phyloP scores from a whole-genome alignment of 2,888 invertebrate species.

The Eulithis testata region DNA sequence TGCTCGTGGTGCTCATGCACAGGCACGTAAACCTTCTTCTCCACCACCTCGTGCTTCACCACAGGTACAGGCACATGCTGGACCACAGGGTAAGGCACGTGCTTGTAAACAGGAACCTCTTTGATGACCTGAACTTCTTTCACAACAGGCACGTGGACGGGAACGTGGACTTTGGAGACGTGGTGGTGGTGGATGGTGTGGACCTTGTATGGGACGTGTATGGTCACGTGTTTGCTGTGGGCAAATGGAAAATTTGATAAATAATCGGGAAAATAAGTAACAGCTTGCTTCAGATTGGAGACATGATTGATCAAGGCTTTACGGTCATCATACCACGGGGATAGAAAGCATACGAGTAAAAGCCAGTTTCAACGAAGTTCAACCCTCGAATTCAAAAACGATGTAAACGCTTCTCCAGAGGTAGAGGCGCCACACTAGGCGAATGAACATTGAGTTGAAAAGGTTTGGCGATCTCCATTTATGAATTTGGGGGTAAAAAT shows the following conservation, averaged over 20 bases:
- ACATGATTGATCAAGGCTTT: too few species aligned
- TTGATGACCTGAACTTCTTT: slow-evolving; percentile 77
- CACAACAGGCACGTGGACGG: slow-evolving; percentile 73
- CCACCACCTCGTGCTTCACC: slow-evolving; percentile 71
- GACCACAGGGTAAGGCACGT: slow-evolving; percentile 70
- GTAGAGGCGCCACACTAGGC: too few species aligned
- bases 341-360: too few species aligned
- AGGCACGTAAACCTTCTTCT: slow-evolving; percentile 74
- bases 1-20: slow-evolving; percentile 58
- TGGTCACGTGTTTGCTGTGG: slow-evolving; percentile 71
- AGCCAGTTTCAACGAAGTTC: too few species aligned
- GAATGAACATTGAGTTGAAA: too few species aligned
- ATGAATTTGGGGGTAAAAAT: too few species aligned
- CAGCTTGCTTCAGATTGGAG: too few species aligned
- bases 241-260: neutral
- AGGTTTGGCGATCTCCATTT: too few species aligned
- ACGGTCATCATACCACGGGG: too few species aligned
- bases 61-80: slow-evolving; percentile 72
- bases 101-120: slow-evolving; percentile 74
- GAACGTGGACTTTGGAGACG: slow-evolving; percentile 73
- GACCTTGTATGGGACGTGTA: slow-evolving; percentile 80
- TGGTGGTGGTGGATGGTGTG: slow-evolving; percentile 80
- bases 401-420: too few species aligned
- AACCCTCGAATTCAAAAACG: too few species aligned
- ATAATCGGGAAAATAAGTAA: neutral